phyloP scores from a whole-genome alignment of 2,113 vertebrate species.

The Chauna torquata region DNA sequence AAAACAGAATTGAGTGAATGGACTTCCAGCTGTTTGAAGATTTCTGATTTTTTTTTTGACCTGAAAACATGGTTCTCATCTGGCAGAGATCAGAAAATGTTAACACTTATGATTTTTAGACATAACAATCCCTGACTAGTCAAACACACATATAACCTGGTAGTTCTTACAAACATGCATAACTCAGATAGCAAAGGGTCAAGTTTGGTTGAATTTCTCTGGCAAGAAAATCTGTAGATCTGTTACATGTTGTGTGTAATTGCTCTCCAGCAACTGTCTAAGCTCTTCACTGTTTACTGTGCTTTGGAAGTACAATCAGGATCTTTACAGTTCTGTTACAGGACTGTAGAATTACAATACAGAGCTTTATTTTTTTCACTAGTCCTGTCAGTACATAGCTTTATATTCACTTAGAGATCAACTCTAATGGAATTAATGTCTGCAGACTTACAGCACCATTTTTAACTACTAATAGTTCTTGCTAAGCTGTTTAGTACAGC shows the following conservation, averaged over 20 bases:
- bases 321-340: background rate
- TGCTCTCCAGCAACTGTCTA: background rate
- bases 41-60: background rate
- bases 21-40: background rate
- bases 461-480: background rate
- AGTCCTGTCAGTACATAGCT: background rate
- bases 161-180: background rate
- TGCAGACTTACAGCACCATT: background rate
- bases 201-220: background rate
- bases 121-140: background rate
- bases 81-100: background rate
- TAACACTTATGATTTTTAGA: background rate
- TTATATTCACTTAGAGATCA: background rate
- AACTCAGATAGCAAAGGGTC: background rate
- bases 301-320: background rate
- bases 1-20: background rate
- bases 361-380: background rate
- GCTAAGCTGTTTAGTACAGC: background rate
- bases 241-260: background rate
- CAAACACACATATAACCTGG: background rate
- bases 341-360: background rate
- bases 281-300: background rate
- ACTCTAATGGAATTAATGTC: background rate
- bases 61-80: background rate
- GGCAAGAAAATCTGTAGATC: background rate